Base-by-base conservation (phyloP, 35 echinoderm and acorn worm genomes). In the Apostichopus californicus region DNA sequence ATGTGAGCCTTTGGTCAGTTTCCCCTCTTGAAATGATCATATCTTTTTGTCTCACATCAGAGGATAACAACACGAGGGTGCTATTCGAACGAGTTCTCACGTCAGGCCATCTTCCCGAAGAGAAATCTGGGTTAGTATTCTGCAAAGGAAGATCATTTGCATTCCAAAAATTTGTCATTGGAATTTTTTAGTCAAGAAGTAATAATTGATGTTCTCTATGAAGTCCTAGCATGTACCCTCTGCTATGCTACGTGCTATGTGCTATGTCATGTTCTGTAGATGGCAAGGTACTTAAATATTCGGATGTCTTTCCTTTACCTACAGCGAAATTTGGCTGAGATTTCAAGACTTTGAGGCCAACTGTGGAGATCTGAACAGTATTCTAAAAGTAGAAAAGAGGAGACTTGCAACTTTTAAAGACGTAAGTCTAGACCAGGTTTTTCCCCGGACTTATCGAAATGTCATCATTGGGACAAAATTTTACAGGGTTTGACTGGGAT, bases 41-140 rank as follows among this genome's bases (percentile, higher is more conserved):
- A 73, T 25, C 89, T 73, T 77, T 89, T 81, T 90, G 23, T 85
- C 23, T 91, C 8, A 73, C 75, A 78, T 23, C 93, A 98, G 97
- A 98, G 97, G 97, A 98, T 80, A 98, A 98, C 77, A 96, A 98
- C 93, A 98, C 97, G 63, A 96, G 96, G 73, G 97, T 98, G 28
- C 77, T 98, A 59, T 98, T 98, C 94, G 97, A 98, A 78, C 90
- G 97, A 89, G 95, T 98, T 5, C 79, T 98, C 13, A 98, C 97
- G 78, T 94, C 97, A 57, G 97, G 97, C 9, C 90, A 90, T 65
- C 73, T 98, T 13, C 91, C 97, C 7, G 78, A 73, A 81, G 97
- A 96, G 4, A 96, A 98, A 86, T 94, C 97, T 78, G 97, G 97
- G 97, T 98, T 86, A 96, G 94, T 83, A 54, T 61, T 24, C 64